These are phyloP conservation scores for Spilosoma lubricipeda DNA, from an alignment of 2,888 invertebrate species.

Conservation along the genomic window DNA sequence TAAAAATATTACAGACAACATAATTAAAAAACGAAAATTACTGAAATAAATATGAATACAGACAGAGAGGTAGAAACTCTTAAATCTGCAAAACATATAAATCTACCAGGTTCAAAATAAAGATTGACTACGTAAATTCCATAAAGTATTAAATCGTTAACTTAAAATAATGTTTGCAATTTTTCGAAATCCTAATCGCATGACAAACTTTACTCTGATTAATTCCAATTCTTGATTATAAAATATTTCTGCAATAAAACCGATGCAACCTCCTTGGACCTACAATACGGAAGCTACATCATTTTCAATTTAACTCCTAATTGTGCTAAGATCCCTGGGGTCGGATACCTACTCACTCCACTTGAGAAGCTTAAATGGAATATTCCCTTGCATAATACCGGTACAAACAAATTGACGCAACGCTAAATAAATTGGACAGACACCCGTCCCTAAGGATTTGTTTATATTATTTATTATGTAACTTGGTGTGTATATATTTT, in stretches of 20 bases:
- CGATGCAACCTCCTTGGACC: conserved; percentile 33
- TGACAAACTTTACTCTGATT: conserved; percentile 33
- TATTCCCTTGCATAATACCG: conserved; percentile 49
- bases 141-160: conserved; percentile 18
- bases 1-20: background rate
- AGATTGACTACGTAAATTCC: conserved; percentile 12
- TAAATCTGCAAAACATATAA: background rate
- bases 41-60: background rate
- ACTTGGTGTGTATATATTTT: conserved; percentile 38
- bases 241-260: conserved; percentile 47
- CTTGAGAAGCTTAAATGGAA: conserved; percentile 56
- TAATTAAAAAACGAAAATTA: background rate
- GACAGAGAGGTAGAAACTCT: background rate
- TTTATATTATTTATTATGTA: too few relatives aligned
- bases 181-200: conserved; percentile 31
- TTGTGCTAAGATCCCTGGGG: conserved; percentile 62
- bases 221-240: conserved; percentile 33
- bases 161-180: conserved; percentile 28
- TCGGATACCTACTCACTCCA: conserved; percentile 50
- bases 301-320: conserved; percentile 76
- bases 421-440: conserved; percentile 53
- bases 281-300: conserved; percentile 59
- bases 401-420: conserved; percentile 59
- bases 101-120: background rate
- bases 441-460: conserved; percentile 43